A percentile compares a stretch with the other conserved stretches of the same genome.
phyloP scores from a whole-genome alignment of 2,797 vertebrate genomes.

The Schizothorax lantsangensis region DNA sequence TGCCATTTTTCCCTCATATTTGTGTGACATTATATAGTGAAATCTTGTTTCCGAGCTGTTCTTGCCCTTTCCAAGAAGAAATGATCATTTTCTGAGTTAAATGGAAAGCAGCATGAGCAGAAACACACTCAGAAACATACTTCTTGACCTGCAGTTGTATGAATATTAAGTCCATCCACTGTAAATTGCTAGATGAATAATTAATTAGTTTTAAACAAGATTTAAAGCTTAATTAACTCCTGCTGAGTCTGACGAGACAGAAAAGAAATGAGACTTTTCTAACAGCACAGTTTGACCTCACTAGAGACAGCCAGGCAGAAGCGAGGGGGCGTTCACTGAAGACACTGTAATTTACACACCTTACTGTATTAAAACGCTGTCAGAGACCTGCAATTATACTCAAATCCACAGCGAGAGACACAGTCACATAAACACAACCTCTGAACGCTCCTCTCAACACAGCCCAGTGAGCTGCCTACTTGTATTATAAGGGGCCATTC shows the following conservation, averaged over 20 bases:
- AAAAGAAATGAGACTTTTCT: conserved; percentile 60
- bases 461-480: neutral
- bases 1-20: neutral
- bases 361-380: conserved; percentile 3
- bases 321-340: neutral
- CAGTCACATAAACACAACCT: neutral
- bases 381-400: conserved; percentile 6
- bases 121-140: neutral
- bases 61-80: neutral
- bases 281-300: conserved; percentile 43
- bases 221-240: conserved; percentile 72
- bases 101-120: neutral
- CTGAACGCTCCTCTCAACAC: neutral
- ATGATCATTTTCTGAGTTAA: neutral
- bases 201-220: conserved; percentile 67
- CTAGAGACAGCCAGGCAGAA: conserved; percentile 9
- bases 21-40: neutral
- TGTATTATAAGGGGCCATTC: neutral
- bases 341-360: neutral
- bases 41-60: neutral
- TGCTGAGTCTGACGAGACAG: conserved; percentile 51
- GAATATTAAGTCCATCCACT: conserved; percentile 19
- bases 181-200: conserved; percentile 65
- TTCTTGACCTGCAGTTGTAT: neutral
- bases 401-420: neutral